phyloP scores from a whole-genome alignment of 1,140 invertebrate genomes.

The Drosophila virilis region DNA sequence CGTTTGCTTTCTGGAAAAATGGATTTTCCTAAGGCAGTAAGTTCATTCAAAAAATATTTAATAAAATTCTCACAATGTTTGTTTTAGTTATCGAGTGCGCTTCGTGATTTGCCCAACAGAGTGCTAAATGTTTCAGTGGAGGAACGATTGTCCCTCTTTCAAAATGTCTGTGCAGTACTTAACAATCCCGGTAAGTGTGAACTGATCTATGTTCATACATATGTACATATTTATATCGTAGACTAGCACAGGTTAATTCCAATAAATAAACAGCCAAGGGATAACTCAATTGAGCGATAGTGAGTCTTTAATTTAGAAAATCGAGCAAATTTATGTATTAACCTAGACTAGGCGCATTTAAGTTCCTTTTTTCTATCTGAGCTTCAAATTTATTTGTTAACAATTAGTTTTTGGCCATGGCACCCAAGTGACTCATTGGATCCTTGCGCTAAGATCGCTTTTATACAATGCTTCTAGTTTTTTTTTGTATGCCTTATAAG shows the following conservation, averaged over 20 bases:
- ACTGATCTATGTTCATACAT: background rate
- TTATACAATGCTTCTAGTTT: too few relatives aligned
- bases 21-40: conserved; percentile 44
- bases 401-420: too few relatives aligned
- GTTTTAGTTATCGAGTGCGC: conserved; percentile 86
- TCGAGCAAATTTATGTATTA: too few relatives aligned
- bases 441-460: too few relatives aligned
- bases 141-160: conserved; percentile 89
- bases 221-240: background rate
- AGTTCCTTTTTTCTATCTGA: too few relatives aligned
- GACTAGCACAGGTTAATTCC: background rate
- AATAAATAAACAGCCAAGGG: background rate
- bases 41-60: background rate
- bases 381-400: too few relatives aligned
- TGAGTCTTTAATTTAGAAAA: too few relatives aligned
- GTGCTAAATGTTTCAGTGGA: conserved; percentile 91
- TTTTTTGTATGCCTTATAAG: too few relatives aligned
- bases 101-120: conserved; percentile 92
- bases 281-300: too few relatives aligned
- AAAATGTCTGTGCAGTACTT: conserved; percentile 90
- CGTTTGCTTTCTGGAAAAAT: conserved; percentile 49
- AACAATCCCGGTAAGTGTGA: conserved; percentile 88
- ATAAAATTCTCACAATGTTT: background rate
- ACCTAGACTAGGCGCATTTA: too few relatives aligned
- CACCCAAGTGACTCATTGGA: too few relatives aligned